Base-by-base conservation (phyloP, 2,797 vertebrate genomes). In the Melanotaenia maccullochi region DNA sequence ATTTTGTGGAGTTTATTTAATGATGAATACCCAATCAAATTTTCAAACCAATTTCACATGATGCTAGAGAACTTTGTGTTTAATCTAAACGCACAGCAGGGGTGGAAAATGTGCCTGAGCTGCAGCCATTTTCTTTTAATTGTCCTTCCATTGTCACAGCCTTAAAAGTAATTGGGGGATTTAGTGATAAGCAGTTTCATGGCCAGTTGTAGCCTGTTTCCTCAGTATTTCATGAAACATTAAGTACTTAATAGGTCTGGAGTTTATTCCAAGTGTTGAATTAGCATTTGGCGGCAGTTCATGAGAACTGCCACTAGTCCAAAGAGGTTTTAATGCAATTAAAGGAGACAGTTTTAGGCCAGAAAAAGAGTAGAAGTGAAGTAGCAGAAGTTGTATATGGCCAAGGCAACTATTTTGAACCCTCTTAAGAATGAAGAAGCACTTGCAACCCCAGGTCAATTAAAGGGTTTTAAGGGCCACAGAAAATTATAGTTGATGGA, bases 191-290 rank as follows among this genome's bases (percentile, higher is more conserved):
- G 38, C 40, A 7, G 13, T 63, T 63, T 51, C 30, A 16, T 33
- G 28, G 20, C 44, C 61, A 16, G 25, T 51, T 49, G 38, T 33
- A 20, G 28, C 44, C 25, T 22, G 16, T 51, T 63, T 63, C 44
- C 28, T 24, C 44, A 22, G 32, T 35, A 14, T 63, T 33, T 63
- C 30, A 22, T 16, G 52, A 55, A 16, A 55, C 24, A 55, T 30
- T 55, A 55, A 30, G 52, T 55, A 16, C 3, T 55, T 55, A 55
- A 55, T 30, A 30, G 28, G 42, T 49, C 42, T 33, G 61, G 25
- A 33, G 20, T 49, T n/a, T 28, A 49, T 63, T 63, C 61, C 61
- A 63, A 51, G 61, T 63, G 42, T 32, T 63, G 30, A 33, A 63
- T 63, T 51, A 33, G 61, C 61, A 63, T 51, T 51, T 63, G 61